phyloP scores from a whole-genome alignment of 2,797 vertebrate genomes.

The Hypotaenidia philippensis region DNA sequence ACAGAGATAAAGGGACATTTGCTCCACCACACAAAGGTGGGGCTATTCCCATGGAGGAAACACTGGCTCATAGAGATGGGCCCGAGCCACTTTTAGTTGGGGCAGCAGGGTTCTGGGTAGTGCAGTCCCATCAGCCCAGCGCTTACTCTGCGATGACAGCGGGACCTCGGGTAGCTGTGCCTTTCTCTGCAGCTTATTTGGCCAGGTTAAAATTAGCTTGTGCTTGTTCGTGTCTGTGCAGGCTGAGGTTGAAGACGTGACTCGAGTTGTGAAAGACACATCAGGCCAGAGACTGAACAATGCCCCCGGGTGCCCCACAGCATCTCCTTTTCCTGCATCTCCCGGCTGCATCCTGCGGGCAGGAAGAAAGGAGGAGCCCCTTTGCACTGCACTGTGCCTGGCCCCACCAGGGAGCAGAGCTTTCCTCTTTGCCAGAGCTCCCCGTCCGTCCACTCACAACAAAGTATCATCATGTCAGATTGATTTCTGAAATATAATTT shows the following conservation, averaged over 20 bases:
- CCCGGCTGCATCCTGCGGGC: background rate
- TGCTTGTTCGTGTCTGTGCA: background rate
- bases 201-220: background rate
- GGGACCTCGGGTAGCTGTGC: background rate
- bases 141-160: background rate
- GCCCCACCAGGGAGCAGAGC: background rate
- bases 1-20: background rate
- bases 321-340: background rate
- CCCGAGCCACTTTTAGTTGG: background rate
- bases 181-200: background rate
- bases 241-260: background rate
- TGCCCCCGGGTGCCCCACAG: accelerated
- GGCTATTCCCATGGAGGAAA: background rate
- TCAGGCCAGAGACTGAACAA: background rate
- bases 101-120: background rate
- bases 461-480: background rate
- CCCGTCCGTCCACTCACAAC: background rate
- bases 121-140: background rate
- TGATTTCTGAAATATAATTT: background rate
- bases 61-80: accelerated
- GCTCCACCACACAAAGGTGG: background rate
- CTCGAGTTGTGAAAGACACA: background rate
- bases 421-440: background rate
- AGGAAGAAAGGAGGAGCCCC: background rate
- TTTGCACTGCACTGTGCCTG: background rate